Evolutionary conservation across 2,113 vertebrate genomes (phyloP), one percentile per base, ranked within the genome.

Genomic region (Bufo bufo): DNA sequence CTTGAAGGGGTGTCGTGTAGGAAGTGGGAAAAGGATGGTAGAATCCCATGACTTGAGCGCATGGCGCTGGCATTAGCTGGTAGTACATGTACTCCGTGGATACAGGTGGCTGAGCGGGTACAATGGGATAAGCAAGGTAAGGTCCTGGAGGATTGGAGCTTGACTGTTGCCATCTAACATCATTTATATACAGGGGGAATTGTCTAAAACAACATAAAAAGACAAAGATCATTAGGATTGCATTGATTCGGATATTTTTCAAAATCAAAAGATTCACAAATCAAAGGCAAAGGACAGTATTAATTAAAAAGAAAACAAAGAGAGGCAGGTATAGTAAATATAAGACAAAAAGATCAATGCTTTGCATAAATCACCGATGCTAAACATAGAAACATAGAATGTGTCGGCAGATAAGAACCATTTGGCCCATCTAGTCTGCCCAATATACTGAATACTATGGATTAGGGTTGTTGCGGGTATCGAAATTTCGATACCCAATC

Each of bases 1-100:
- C n/a, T 90, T 97, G 97, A 77, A 99, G 95, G 3, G 97, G 94
- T 6, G 94, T 93, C 3, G 96, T 92, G 50, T 97, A 99, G 0
- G 97, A 93, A 3, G 96, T 74, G 71, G 96, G 96, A 84, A 99
- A 98, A 66, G 97, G 97, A 93, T 99, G 97, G 90, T 99, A 99
- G 92, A 99, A 99, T 86, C 98, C 98, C 98, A 99, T 98, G 85
- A 99, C 96, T 63, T 98, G 97, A 66, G 97, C 95, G 91, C 98
- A 99, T 0, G 97, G 96, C 45, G 97, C 95, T 74, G 97, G 97
- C 97, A 99, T 97, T 89, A 99, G 92, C 92, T 98, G 97, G 81
- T 99, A 99, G 86, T 99, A 99, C 0, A 98, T 91, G n/a, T 99
- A 99, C 84, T 99, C 98, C 11, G 96, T 95, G 90, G 97, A 97